Evolutionary conservation across 2,797 vertebrate species (phyloP).

Genomic region (Mormyrus hasselquistii): DNA sequence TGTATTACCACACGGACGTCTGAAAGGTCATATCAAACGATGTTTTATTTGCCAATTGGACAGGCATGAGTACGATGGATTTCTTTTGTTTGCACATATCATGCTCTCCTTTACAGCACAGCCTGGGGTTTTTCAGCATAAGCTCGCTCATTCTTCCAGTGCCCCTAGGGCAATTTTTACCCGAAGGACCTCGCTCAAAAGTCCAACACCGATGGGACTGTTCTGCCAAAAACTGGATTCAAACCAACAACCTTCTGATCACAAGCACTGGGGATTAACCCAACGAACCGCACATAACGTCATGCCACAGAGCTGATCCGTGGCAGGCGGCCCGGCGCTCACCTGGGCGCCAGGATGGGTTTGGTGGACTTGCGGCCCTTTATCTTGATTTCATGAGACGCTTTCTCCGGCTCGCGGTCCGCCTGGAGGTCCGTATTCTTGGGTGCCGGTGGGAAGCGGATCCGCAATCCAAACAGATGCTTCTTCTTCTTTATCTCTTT

Average conservation of each 20-base stretch:
- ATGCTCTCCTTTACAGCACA: not conserved
- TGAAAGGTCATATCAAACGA: not conserved
- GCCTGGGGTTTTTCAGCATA: not conserved
- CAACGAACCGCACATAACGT: not conserved
- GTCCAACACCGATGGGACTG: not conserved
- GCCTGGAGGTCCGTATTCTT: constrained; percentile 74
- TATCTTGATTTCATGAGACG: constrained; percentile 89
- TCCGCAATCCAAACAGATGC: constrained; percentile 91
- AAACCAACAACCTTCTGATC: not conserved
- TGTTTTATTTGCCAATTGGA: not conserved
- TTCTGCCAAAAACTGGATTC: not conserved
- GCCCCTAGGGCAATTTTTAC: not conserved
- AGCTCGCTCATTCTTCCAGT: not conserved
- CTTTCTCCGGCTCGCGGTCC: constrained; percentile 77
- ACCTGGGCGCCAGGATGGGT: constrained; percentile 71
- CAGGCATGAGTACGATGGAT: not conserved
- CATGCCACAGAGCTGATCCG: not conserved
- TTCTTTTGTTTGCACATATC: not conserved
- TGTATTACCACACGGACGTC: not conserved
- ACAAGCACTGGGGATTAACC: not conserved
- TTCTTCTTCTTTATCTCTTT: constrained; percentile 99
- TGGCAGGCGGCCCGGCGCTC: constrained; percentile 28
- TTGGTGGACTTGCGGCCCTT: constrained; percentile 91
- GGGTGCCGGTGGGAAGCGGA: constrained; percentile 89
- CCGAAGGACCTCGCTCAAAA: not conserved